A percentile compares a stretch with the other conserved stretches of the same genome.
Evolutionary conservation across 2,888 invertebrate genomes (phyloP).

Genomic region (Nomada ruficornis): DNA sequence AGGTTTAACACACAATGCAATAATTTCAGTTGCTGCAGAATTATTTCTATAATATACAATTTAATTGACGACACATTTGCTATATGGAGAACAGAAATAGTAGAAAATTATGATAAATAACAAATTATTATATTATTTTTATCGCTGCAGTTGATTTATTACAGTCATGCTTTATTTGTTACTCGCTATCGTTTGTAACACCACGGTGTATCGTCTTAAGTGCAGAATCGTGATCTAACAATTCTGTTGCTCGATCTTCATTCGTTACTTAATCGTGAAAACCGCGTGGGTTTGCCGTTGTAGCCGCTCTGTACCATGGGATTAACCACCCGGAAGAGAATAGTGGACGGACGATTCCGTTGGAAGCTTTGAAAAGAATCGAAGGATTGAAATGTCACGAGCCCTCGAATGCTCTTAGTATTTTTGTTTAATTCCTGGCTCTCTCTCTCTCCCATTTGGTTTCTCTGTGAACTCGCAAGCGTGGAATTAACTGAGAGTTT

Average conservation of each 20-base stretch:
- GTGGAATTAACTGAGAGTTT: slow-evolving; percentile 34
- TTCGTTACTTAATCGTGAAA: slow-evolving; percentile 53
- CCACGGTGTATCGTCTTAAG: slow-evolving; percentile 13
- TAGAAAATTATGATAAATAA: no score
- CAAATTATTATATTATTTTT: no score
- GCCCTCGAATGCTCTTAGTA: slow-evolving; percentile 47
- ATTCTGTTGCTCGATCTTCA: slow-evolving; percentile 45
- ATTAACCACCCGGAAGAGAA: slow-evolving; percentile 58
- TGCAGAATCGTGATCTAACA: slow-evolving; percentile 20
- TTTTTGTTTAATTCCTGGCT: slow-evolving; percentile 23
- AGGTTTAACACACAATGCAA: not conserved
- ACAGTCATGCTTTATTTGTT: no score
- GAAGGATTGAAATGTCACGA: slow-evolving; percentile 57
- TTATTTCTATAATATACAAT: no score
- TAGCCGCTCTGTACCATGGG: slow-evolving; percentile 34
- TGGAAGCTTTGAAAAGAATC: slow-evolving; percentile 49
- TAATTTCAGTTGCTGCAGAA: no score
- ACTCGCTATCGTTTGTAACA: not conserved
- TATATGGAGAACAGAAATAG: no score
- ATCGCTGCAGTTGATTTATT: no score
- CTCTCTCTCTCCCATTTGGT: slow-evolving; percentile 5
- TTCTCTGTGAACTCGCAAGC: slow-evolving; percentile 22
- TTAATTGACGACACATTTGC: no score
- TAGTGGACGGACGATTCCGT: slow-evolving; percentile 43
- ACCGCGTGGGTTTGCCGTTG: slow-evolving; percentile 51